Evolutionary conservation across 1,140 invertebrate species (phyloP), one percentile per base, ranked within the genome.

Genomic region (Bombus soroeensis): DNA sequence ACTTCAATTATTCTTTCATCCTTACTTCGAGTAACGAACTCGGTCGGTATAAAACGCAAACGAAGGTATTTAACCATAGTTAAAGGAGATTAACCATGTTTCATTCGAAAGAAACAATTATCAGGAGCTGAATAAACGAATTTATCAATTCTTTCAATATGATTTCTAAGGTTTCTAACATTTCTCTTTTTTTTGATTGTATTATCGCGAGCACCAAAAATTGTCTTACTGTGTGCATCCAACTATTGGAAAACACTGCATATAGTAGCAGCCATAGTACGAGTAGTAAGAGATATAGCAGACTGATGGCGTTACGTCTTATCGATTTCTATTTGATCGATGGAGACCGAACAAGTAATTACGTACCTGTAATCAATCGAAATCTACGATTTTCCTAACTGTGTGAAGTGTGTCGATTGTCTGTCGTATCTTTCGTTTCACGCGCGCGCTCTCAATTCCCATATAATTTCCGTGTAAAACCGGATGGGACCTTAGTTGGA

Each of bases 1-100:
- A 57, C 10, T 37, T 4, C 32, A 59, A 76, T 76, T 76, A 76
- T 76, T 59, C 74, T 53, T 76, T 37, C n/a, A 66, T 66, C 13
- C n/a, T 4, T 32, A 39, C 57, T n/a, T 18, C 32, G 74, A 76
- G 39, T 76, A 28, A n/a, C 32, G 10, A 15, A 6, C 13, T 22
- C 25, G 1, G 32, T 37, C 47, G 32, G 62, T 34, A 39, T 28
- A 25, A 76, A 76, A 15, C 10, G 10, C 4, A 15, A 37, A 59
- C 12, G 32, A 57, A 75, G 25, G 12, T n/a, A 62, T 6, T 53
- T 53, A 6, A n/a, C 28, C 12, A n/a, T 62, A n/a, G 22, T 62
- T 34, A 34, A 59, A 59, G 12, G 25, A 25, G 25, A 76, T 76
- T 37, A 76, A 59, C 53, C 22, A 25, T 6, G 5, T 12, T 28